A percentile compares a stretch with the other conserved stretches of the same genome.
These are phyloP conservation scores for Amphipoea oculea DNA, from an alignment of 2,888 invertebrate genomes.

Conservation along the genomic window DNA sequence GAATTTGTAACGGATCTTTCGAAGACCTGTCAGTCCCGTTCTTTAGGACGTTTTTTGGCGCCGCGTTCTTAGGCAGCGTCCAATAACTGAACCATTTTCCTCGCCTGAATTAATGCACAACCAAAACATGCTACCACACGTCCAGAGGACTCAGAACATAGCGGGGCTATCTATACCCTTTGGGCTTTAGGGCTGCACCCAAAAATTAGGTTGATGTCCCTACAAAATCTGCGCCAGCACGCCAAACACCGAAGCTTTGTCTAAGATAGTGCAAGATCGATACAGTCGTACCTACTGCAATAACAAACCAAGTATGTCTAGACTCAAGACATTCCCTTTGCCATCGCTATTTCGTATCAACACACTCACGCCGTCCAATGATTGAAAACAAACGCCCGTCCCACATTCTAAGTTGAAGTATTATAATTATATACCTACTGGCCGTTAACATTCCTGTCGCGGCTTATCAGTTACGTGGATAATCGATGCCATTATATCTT, in stretches of 20 bases:
- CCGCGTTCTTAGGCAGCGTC: background rate
- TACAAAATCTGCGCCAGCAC: background rate
- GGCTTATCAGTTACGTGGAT: slow-evolving; percentile 42
- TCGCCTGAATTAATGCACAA: background rate
- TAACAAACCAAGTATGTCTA: slow-evolving; percentile 3
- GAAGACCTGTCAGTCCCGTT: background rate
- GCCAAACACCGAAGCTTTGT: background rate
- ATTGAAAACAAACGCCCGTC: slow-evolving; percentile 24
- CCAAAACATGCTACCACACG: background rate
- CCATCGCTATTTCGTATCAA: slow-evolving; percentile 2
- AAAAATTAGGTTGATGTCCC: background rate
- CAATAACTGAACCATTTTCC: background rate
- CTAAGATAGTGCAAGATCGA: background rate
- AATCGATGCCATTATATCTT: slow-evolving; percentile 30
- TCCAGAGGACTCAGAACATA: background rate
- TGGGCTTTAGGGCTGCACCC: background rate
- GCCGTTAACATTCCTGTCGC: slow-evolving; percentile 2
- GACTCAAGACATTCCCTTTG: slow-evolving; percentile 1
- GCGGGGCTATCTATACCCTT: too few species aligned
- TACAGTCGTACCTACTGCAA: background rate
- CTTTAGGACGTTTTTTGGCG: background rate
- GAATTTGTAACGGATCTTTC: background rate
- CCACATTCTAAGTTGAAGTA: slow-evolving; percentile 29
- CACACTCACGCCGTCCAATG: background rate
- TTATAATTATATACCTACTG: background rate